Evolutionary conservation across 30 jellyfish, hydroid and myxozoan genomes (phyloP).

Genomic region (Hydractinia symbiolongicarpus): DNA sequence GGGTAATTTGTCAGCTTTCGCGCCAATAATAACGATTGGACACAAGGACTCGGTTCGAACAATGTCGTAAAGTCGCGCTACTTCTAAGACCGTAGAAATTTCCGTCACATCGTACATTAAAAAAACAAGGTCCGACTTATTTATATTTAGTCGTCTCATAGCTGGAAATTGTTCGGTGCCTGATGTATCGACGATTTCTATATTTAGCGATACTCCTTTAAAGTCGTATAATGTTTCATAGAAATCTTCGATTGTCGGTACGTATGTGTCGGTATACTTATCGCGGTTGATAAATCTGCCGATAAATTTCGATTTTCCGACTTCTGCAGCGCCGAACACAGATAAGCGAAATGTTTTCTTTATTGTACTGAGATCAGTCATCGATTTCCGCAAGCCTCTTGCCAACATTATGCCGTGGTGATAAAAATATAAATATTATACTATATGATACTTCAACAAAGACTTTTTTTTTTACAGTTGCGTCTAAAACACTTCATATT

Average conservation of each 20-base stretch:
- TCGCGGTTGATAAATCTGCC: not conserved
- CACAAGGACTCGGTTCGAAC: not conserved
- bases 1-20: not conserved
- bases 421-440: too few species aligned
- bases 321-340: conserved; percentile 15
- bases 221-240: not conserved
- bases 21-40: conserved; percentile 11
- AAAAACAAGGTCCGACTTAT: not conserved
- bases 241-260: conserved; percentile 13
- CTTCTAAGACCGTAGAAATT: not conserved
- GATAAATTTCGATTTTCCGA: conserved; percentile 10
- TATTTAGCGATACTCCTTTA: not conserved
- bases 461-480: too few species aligned
- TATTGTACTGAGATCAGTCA: not conserved
- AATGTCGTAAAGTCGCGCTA: not conserved
- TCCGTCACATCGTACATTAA: not conserved
- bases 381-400: too few species aligned
- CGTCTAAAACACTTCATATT: too few species aligned
- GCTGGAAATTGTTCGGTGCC: conserved; percentile 26
- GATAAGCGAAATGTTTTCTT: not conserved
- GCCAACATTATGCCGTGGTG: too few species aligned
- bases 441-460: too few species aligned
- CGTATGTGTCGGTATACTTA: not conserved
- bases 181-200: conserved; percentile 17
- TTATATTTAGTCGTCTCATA: conserved; percentile 5